Conservation (phyloP, 2,113 vertebrate genomes). For the Petroica traversi region DNA sequence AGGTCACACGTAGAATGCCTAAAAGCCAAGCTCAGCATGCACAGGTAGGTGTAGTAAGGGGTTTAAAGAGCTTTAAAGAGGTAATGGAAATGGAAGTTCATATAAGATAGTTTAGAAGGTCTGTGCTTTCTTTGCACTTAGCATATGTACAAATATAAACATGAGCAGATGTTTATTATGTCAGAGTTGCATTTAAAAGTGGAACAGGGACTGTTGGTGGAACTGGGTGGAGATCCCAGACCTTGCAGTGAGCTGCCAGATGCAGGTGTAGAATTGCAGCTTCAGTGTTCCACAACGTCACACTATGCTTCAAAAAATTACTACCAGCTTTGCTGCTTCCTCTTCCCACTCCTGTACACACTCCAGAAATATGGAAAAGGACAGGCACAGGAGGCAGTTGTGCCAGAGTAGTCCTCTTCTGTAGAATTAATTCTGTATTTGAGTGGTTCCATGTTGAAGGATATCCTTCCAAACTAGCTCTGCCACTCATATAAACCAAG, state of each 20-base stretch:
- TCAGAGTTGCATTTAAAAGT: not conserved
- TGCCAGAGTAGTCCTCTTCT: not conserved
- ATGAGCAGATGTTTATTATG: not conserved
- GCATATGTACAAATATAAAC: not conserved
- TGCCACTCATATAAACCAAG: not conserved
- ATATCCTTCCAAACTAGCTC: not conserved
- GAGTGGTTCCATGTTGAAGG: not conserved
- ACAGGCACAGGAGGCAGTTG: not conserved
- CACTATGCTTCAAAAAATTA: not conserved
- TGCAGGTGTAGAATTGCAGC: not conserved
- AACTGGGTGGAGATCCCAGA: not conserved
- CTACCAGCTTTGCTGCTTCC: not conserved
- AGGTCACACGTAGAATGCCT: not conserved
- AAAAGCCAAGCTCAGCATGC: not conserved
- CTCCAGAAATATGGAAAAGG: not conserved
- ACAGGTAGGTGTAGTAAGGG: not conserved
- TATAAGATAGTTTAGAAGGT: not conserved
- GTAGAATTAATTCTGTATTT: not conserved
- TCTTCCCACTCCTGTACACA: not conserved
- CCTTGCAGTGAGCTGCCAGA: not conserved
- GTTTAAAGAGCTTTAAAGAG: not conserved
- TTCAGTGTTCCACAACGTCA: not conserved
- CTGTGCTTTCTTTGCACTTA: not conserved
- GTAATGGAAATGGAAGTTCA: not conserved
- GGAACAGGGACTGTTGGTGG: not conserved